These are phyloP conservation scores for Notiomystis cincta DNA, from an alignment of 2,113 vertebrate genomes.

Conservation along the genomic window DNA sequence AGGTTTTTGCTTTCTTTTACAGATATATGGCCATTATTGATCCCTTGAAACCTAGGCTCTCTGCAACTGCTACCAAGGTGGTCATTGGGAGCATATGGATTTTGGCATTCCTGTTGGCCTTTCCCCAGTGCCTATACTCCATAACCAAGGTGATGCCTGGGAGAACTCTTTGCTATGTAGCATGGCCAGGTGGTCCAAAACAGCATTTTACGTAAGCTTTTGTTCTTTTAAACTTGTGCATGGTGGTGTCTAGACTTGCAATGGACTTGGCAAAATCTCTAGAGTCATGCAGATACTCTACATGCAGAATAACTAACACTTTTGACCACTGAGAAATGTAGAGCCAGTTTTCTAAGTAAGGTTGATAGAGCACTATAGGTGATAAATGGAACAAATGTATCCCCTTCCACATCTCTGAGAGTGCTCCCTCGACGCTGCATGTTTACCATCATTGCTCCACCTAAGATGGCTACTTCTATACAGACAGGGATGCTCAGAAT, in stretches of 20 bases:
- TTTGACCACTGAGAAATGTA: neutral
- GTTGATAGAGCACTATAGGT: neutral
- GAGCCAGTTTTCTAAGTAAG: neutral
- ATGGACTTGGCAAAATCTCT: neutral
- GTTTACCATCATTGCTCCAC: neutral
- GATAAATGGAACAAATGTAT: neutral
- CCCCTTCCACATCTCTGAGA: neutral
- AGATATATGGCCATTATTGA: conserved; percentile 98
- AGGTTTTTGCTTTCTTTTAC: neutral
- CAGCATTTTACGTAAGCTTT: conserved; percentile 88
- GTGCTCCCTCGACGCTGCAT: neutral
- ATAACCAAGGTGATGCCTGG: conserved; percentile 79
- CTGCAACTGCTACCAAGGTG: conserved; percentile 88
- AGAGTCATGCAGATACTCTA: neutral
- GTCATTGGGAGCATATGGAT: conserved; percentile 93
- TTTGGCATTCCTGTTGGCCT: conserved; percentile 89
- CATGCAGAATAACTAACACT: neutral
- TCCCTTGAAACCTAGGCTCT: conserved; percentile 92
- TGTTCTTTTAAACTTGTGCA: neutral
- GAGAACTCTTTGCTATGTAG: conserved; percentile 89
- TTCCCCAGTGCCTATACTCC: conserved; percentile 94
- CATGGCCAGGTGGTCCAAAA: conserved; percentile 85
- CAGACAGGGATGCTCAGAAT: neutral
- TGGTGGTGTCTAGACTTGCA: neutral
- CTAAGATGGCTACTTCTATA: neutral